These are phyloP conservation scores for Indicator indicator DNA, from an alignment of 2,113 vertebrate genomes.

Conservation along the genomic window DNA sequence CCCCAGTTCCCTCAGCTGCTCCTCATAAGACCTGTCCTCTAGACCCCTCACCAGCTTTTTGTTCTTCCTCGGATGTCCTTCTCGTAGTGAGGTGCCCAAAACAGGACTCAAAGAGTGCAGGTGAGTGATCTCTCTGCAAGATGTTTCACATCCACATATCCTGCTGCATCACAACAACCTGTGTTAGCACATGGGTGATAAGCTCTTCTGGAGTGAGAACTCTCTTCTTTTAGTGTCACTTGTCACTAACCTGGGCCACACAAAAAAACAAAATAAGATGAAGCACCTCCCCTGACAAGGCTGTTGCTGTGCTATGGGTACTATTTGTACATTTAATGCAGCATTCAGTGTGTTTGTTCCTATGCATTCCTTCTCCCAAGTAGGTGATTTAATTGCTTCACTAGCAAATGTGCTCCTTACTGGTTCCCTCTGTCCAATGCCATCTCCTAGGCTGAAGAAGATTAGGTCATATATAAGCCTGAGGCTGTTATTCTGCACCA, in stretches of 20 bases:
- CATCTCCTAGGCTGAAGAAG: not conserved
- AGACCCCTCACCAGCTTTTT: too few relatives aligned
- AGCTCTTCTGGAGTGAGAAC: not conserved
- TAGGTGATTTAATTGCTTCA: not conserved
- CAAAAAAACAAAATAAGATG: not conserved
- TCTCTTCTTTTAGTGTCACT: not conserved
- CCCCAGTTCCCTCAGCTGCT: too few relatives aligned
- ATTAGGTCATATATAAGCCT: not conserved
- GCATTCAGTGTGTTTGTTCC: rapidly evolving
- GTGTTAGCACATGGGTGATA: not conserved
- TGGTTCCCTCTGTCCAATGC: not conserved
- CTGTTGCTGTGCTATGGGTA: not conserved
- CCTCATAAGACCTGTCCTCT: too few relatives aligned
- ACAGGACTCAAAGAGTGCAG: not conserved
- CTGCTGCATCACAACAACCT: not conserved
- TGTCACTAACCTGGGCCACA: not conserved
- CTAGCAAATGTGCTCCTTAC: not conserved
- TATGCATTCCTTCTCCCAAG: not conserved
- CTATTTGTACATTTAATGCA: not conserved
- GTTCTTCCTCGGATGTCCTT: too few relatives aligned
- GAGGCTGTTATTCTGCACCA: not conserved
- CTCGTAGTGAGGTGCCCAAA: too few relatives aligned
- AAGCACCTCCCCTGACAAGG: not conserved
- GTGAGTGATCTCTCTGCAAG: not conserved
- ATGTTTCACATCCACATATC: not conserved